Evolutionary conservation across 2,797 vertebrate species (phyloP).

Genomic region (Typhlichthys subterraneus): DNA sequence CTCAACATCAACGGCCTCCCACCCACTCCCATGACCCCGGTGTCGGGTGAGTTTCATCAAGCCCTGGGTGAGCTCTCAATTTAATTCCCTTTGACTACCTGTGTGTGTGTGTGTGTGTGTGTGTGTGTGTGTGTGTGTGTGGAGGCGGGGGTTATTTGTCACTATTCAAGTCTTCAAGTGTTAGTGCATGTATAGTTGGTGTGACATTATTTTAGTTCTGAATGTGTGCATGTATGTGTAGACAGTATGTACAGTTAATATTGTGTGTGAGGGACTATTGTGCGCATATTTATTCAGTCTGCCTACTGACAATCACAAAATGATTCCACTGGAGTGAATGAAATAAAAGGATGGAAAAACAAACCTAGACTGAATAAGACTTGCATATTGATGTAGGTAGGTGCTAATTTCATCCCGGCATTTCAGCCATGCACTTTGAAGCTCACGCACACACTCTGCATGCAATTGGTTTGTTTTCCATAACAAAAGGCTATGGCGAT

Average conservation of each 20-base stretch:
- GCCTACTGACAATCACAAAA: conserved; percentile 59
- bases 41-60: conserved; percentile 87
- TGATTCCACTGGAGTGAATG: conserved; percentile 49
- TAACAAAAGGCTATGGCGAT: conserved; percentile 71
- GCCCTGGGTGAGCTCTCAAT: conserved; percentile 76
- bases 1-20: conserved; percentile 96
- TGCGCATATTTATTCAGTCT: conserved; percentile 11
- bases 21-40: conserved; percentile 84
- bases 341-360: conserved; percentile 27
- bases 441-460: conserved; percentile 66
- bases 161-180: neutral
- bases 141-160: neutral
- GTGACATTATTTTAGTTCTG: conserved; percentile 1
- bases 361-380: conserved; percentile 44
- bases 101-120: conserved; percentile 15
- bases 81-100: conserved; percentile 61
- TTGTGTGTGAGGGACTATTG: neutral
- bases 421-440: conserved; percentile 76
- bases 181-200: conserved; percentile 17
- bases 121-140: conserved; percentile 16
- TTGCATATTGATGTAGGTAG: conserved; percentile 69
- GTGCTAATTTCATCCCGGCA: conserved; percentile 61
- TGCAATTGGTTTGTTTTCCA: conserved; percentile 70
- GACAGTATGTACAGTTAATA: conserved; percentile 24
- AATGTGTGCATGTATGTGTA: conserved; percentile 7